phyloP scores from a whole-genome alignment of 2,113 vertebrate genomes.

The Eleginops maclovinus region DNA sequence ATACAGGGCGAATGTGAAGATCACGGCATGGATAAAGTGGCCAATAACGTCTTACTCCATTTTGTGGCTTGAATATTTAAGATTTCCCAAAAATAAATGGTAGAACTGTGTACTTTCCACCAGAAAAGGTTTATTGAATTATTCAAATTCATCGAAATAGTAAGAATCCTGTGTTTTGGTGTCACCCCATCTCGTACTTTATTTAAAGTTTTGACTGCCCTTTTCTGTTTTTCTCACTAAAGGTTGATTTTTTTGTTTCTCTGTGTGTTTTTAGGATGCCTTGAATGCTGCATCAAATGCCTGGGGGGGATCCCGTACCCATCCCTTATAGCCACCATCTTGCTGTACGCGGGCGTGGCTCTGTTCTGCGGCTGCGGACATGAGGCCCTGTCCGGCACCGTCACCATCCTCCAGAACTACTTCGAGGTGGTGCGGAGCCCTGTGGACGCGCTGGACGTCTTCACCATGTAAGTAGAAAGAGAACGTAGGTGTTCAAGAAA shows the following conservation, averaged over 20 bases:
- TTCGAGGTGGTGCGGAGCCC: slow-evolving; percentile 96
- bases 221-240: neutral
- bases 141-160: slow-evolving; percentile 15
- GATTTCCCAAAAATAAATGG: slow-evolving; percentile 28
- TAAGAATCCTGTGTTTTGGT: neutral
- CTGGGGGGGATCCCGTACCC: slow-evolving; percentile 98
- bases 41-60: neutral
- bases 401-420: slow-evolving; percentile 98
- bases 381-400: slow-evolving; percentile 95
- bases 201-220: neutral
- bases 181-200: neutral
- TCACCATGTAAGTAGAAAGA: slow-evolving; percentile 91
- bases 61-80: slow-evolving; percentile 1
- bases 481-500: neutral
- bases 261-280: slow-evolving; percentile 87
- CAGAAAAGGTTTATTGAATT: slow-evolving; percentile 33
- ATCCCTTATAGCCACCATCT: slow-evolving; percentile 95
- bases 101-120: slow-evolving; percentile 13
- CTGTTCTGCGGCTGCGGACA: slow-evolving; percentile 98
- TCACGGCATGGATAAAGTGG: neutral
- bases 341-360: slow-evolving; percentile 96
- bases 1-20: slow-evolving; percentile 1
- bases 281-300: slow-evolving; percentile 98
- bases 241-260: neutral
- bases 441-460: slow-evolving; percentile 93